Conservation (phyloP, 2,113 vertebrate genomes). For the Felis catus region DNA sequence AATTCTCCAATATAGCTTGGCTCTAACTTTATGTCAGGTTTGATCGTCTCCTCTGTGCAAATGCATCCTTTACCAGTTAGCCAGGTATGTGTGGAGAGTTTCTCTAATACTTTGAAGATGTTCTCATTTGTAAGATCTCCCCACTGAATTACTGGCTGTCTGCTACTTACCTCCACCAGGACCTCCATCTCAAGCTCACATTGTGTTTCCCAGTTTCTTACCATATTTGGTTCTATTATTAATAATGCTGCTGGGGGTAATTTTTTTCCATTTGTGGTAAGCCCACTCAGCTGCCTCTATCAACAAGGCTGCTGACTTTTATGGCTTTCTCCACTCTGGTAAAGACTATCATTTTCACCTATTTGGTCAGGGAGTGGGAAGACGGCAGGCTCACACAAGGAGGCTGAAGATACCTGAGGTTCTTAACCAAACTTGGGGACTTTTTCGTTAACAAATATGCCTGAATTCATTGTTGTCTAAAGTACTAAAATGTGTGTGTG, state of each 20-base stretch:
- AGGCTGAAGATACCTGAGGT: neutral
- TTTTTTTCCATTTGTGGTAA: neutral
- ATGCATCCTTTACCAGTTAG: neutral
- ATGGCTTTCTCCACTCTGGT: neutral
- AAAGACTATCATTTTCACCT: neutral
- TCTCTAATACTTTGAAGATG: neutral
- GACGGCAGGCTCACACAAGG: fast-evolving
- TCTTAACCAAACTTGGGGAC: neutral
- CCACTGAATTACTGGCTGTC: neutral
- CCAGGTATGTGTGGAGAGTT: neutral
- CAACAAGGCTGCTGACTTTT: neutral
- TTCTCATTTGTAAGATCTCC: neutral
- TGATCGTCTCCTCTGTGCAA: too few relatives aligned
- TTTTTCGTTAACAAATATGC: neutral
- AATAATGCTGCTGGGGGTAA: neutral
- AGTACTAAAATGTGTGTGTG: neutral
- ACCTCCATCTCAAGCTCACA: neutral
- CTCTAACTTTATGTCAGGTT: neutral
- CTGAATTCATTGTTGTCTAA: neutral
- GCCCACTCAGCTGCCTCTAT: neutral
- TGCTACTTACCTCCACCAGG: neutral
- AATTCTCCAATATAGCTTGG: neutral
- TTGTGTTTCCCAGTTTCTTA: neutral
- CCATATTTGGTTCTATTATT: neutral
- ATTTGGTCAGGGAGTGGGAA: neutral